Conservation (phyloP, 2,113 vertebrate genomes). For the Sinocyclocheilus grahami region DNA sequence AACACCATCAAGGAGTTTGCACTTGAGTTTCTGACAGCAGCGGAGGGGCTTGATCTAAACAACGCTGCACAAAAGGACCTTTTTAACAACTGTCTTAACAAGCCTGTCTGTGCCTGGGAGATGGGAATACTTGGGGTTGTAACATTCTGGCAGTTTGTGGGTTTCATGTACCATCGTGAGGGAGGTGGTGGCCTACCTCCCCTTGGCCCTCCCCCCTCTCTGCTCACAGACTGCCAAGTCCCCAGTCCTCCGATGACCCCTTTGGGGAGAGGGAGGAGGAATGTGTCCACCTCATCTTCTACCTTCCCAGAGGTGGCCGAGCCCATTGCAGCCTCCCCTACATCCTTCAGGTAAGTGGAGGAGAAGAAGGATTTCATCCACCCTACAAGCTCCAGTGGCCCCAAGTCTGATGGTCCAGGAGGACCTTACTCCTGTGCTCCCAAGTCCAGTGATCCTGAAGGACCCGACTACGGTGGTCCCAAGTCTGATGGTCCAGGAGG, state of each 20-base stretch:
- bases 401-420: no score
- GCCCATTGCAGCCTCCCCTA: not conserved
- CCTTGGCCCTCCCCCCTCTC: not conserved
- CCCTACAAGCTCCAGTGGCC: not conserved
- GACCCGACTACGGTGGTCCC: no score
- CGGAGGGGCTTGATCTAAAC: no score
- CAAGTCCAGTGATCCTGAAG: no score
- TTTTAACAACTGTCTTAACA: no score
- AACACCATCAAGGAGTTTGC: no score
- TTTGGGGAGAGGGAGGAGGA: not conserved
- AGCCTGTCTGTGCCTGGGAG: no score
- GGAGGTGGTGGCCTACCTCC: not conserved
- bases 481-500: no score
- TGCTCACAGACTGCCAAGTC: not conserved
- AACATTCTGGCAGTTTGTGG: not conserved
- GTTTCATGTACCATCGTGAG: not conserved
- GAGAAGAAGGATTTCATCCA: not conserved
- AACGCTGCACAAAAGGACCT: no score
- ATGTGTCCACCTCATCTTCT: not conserved
- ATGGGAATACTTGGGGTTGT: not conserved
- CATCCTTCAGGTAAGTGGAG: no score
- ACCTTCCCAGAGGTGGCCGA: not conserved
- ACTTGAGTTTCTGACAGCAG: no score
- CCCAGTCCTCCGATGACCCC: not conserved
- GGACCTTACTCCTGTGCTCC: not conserved